Evolutionary conservation across 2,797 vertebrate genomes (phyloP).

Genomic region (Melopsittacus undulatus): DNA sequence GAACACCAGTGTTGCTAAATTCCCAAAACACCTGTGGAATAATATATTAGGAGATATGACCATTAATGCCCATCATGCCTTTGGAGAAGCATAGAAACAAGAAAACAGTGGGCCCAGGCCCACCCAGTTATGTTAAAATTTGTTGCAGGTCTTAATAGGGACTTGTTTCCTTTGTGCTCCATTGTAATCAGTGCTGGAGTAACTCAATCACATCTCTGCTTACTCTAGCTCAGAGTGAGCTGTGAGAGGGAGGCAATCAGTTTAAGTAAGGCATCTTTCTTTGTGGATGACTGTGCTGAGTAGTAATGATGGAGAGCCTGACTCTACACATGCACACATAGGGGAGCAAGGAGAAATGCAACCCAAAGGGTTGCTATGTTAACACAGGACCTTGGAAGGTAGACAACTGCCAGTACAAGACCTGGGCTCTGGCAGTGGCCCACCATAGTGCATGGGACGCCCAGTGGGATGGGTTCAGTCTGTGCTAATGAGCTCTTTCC

Average conservation of each 20-base stretch:
- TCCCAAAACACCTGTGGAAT: not conserved
- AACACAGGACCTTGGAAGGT: not conserved
- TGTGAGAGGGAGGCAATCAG: not conserved
- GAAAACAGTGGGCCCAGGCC: not conserved
- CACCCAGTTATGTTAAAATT: not conserved
- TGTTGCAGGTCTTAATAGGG: not conserved
- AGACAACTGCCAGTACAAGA: not conserved
- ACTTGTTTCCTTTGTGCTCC: not conserved
- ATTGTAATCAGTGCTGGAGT: not conserved
- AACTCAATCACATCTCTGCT: not conserved
- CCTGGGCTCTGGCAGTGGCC: not conserved
- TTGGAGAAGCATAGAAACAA: not conserved
- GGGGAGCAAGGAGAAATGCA: not conserved
- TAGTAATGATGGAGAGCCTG: not conserved
- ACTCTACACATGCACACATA: fast-evolving
- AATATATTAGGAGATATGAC: not conserved
- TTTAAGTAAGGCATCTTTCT: not conserved
- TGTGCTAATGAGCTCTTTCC: not conserved
- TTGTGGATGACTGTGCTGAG: not conserved
- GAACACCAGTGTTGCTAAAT: not conserved
- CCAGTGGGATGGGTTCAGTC: not conserved
- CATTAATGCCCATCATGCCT: not conserved
- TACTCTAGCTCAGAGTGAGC: not conserved
- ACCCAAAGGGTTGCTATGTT: not conserved
- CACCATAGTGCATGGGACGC: not conserved